A percentile compares a stretch with the other conserved stretches of the same genome.
These are phyloP conservation scores for Agrochola lychnidis DNA, from an alignment of 2,888 invertebrate species.

Conservation along the genomic window DNA sequence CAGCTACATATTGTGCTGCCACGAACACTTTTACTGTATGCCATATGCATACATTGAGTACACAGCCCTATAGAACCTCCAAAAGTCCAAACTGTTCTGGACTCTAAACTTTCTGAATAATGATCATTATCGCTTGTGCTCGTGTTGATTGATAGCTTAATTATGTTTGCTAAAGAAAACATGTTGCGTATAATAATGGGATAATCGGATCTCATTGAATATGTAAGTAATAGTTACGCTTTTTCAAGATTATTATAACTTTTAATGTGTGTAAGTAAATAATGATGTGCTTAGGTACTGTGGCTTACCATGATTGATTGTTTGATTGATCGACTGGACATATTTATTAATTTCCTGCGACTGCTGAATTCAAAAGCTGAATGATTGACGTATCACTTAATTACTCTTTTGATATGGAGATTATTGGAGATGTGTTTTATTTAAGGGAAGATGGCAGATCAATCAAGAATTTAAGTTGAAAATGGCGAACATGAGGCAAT, in stretches of 20 bases:
- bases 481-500: neutral
- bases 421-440: slow-evolving; percentile 13
- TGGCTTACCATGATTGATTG: slow-evolving; percentile 42
- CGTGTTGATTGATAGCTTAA: slow-evolving; percentile 55
- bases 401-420: slow-evolving; percentile 24
- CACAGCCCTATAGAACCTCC: slow-evolving; percentile 12
- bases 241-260: slow-evolving; percentile 37
- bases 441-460: slow-evolving; percentile 1
- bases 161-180: slow-evolving; percentile 50
- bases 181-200: slow-evolving; percentile 36
- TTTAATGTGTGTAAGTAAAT: slow-evolving; percentile 13
- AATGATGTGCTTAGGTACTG: slow-evolving; percentile 26
- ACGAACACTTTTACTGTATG: slow-evolving; percentile 52
- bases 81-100: slow-evolving; percentile 20
- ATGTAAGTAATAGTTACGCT: slow-evolving; percentile 31
- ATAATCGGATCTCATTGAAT: slow-evolving; percentile 41
- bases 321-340: slow-evolving; percentile 36
- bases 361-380: slow-evolving; percentile 17
- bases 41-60: slow-evolving; percentile 39
- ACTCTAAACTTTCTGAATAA: slow-evolving; percentile 25
- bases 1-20: slow-evolving; percentile 67
- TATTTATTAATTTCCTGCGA: slow-evolving; percentile 47
- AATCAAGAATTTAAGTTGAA: neutral
- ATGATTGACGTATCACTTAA: slow-evolving; percentile 55
- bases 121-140: slow-evolving; percentile 20